phyloP scores from a whole-genome alignment of 23 tunicate genomes.

The Corella eumyota region DNA sequence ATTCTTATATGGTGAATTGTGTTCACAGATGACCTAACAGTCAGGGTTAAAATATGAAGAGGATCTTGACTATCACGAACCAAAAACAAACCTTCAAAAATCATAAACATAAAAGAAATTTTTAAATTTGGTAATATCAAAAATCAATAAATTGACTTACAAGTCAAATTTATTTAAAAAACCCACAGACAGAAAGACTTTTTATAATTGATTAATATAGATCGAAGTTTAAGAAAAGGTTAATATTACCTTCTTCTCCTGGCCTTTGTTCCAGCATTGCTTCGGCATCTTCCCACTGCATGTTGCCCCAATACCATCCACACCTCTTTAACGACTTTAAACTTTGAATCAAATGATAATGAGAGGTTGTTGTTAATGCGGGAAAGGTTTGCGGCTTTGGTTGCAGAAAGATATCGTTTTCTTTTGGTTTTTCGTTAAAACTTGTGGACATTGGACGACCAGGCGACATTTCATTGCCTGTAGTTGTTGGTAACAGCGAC shows the following conservation, averaged over 20 bases:
- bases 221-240: too few species aligned
- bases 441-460: not conserved
- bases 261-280: constrained; percentile 35
- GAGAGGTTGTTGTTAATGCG: not conserved
- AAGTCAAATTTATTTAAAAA: too few species aligned
- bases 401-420: not conserved
- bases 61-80: constrained; percentile 92
- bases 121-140: too few species aligned
- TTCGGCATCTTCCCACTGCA: constrained; percentile 95
- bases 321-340: constrained; percentile 37
- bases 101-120: not conserved
- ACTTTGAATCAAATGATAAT: constrained; percentile 26
- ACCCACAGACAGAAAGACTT: too few species aligned
- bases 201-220: too few species aligned
- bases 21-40: constrained; percentile 58
- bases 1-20: constrained; percentile 77
- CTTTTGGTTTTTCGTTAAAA: not conserved
- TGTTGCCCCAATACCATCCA: constrained; percentile 94
- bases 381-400: not conserved
- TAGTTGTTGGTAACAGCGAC: not conserved
- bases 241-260: constrained; percentile 47
- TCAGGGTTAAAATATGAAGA: constrained; percentile 71
- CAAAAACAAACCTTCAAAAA: constrained; percentile 56
- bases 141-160: too few species aligned
- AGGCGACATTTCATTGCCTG: not conserved